Base-by-base conservation (phyloP, 1,140 invertebrate genomes). In the Nasonia longicornis region DNA sequence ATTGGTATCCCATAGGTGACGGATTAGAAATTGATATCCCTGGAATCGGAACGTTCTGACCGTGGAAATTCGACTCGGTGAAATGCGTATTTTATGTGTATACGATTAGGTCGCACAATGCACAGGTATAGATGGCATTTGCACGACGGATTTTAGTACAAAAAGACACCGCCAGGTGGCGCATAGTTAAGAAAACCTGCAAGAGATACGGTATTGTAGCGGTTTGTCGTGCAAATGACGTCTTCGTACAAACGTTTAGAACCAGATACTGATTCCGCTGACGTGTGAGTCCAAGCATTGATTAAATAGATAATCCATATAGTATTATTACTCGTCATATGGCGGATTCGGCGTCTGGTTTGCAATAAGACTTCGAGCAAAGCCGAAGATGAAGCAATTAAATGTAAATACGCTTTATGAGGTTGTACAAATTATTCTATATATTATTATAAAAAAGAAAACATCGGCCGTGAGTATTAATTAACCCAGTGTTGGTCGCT, bases 381-480 rank as follows among this genome's bases (percentile, higher is more conserved):
- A 77, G 1, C 7, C 52, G 52, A 22, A 42, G 14, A 66, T n/a
- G 74, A 85, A 72, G 72, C 22, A 63, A 63, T 77, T 31, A 63
- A 72, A 12, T 73, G 70, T 82, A 83, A 84, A 82, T 84, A 82
- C 85, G 83, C 71, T 79, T 80, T 78, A 71, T 83, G 80, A 84
- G 77, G 83, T 83, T 66, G 35, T 74, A 48, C 6, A 66, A 80
- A 71, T 1, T 20, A 52, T 16, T 38, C 22, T 35, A 35, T 35
- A 35, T 35, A 35, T 35, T 10, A 64, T 26, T 58, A 66, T 70
- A 10, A 70, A 77, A 26, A 22, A 45, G 38, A 69, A 38, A 71
- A 71, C 3, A 63, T 70, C n/a, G 29, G 42, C 63, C 75, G 42
- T 82, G 29, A 74, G 35, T 74, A 74, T 79, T 71, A 73, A 78